These are phyloP conservation scores for Diuraphis noxia DNA, from an alignment of 1,140 invertebrate genomes.

Conservation along the genomic window DNA sequence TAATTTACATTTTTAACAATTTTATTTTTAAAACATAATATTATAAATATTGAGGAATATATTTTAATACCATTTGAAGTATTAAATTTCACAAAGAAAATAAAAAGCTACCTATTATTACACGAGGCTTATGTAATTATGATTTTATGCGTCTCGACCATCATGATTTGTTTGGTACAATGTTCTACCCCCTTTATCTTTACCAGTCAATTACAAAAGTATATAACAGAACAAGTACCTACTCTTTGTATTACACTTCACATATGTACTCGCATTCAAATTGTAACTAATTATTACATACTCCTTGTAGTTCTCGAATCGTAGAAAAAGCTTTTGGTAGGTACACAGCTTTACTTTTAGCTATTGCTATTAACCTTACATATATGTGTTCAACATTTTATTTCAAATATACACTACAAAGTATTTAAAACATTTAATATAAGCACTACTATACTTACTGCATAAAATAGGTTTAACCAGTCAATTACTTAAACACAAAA, in stretches of 20 bases:
- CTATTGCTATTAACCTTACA: no score
- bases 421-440: neutral
- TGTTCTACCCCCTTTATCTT: neutral
- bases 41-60: neutral
- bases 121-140: no score
- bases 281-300: neutral
- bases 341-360: neutral
- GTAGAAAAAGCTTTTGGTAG: neutral
- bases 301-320: neutral
- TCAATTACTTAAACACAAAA: neutral
- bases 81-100: neutral
- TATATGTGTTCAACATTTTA: neutral
- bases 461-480: neutral
- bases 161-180: neutral
- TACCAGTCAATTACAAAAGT: neutral
- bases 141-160: neutral
- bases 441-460: neutral
- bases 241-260: neutral
- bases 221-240: neutral
- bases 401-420: neutral
- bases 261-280: neutral
- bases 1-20: neutral
- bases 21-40: neutral
- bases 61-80: neutral
- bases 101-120: neutral